Conservation (phyloP, 1,140 invertebrate species). For the Pollicipes pollicipes region DNA sequence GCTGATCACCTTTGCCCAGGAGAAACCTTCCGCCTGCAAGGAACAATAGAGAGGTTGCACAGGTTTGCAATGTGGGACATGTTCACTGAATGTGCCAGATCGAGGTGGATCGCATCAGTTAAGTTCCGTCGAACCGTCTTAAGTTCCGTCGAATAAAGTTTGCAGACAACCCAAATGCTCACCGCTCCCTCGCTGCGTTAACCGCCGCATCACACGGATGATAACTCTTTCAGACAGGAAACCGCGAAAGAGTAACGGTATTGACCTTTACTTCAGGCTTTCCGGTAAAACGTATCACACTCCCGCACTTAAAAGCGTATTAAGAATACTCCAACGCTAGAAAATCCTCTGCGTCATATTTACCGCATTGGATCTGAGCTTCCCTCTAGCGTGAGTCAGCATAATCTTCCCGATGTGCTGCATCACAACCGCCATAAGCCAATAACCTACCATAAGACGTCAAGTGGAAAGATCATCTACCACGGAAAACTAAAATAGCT, state of each 20-base stretch:
- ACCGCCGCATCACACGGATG: too few species aligned
- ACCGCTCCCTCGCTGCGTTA: too few species aligned
- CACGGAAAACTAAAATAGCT: background rate
- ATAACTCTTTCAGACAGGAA: too few species aligned
- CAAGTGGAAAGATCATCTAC: background rate
- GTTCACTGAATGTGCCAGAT: background rate
- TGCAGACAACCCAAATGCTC: background rate
- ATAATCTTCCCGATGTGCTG: too few species aligned
- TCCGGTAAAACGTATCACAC: too few species aligned
- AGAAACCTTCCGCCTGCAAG: constrained; percentile 21
- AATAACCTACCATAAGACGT: background rate
- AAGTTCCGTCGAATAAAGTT: background rate
- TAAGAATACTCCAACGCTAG: background rate
- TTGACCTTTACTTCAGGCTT: too few species aligned
- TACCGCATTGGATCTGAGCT: background rate
- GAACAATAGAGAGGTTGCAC: background rate
- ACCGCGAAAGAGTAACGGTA: too few species aligned
- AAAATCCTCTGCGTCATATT: background rate
- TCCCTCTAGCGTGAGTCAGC: too few species aligned
- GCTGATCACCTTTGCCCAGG: constrained; percentile 35
- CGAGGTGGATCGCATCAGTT: background rate
- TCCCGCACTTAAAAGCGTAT: too few species aligned
- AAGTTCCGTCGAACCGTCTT: background rate
- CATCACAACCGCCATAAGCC: too few species aligned
- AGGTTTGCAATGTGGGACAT: background rate